Conservation (phyloP, 2,888 invertebrate genomes). For the Cephus sareptanus region DNA sequence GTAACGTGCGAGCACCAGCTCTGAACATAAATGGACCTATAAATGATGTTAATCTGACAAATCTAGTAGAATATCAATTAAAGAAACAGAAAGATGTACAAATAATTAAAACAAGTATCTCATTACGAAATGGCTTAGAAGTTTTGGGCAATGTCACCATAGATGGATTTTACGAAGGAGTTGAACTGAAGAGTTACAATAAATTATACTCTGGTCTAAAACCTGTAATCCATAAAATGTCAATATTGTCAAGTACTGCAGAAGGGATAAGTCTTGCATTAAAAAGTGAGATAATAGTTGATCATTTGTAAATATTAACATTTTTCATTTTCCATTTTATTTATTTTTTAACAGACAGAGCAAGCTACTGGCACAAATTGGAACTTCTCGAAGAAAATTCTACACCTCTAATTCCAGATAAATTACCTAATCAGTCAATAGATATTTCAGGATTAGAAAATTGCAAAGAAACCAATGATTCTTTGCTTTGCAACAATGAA, state of each 20-base stretch:
- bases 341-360: conserved; percentile 32
- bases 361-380: conserved; percentile 39
- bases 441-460: conserved; percentile 20
- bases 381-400: conserved; percentile 30
- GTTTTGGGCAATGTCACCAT: conserved; percentile 46
- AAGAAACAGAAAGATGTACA: conserved; percentile 37
- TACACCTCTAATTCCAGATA: conserved; percentile 10
- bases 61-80: conserved; percentile 36
- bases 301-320: not conserved
- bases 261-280: conserved; percentile 36
- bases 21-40: conserved; percentile 39
- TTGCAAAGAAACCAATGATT: not conserved
- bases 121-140: conserved; percentile 34
- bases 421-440: not conserved
- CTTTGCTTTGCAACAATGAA: not conserved
- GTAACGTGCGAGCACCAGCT: conserved; percentile 31
- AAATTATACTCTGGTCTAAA: conserved; percentile 5
- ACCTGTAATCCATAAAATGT: conserved; percentile 8
- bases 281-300: conserved; percentile 33
- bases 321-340: not conserved
- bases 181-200: conserved; percentile 28
- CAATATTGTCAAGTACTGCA: conserved; percentile 18
- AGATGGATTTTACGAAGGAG: conserved; percentile 31
- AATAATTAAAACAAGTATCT: conserved; percentile 35
- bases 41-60: conserved; percentile 45